Evolutionary conservation across 2,888 invertebrate genomes (phyloP).

Genomic region (Boloria euphrosyne): DNA sequence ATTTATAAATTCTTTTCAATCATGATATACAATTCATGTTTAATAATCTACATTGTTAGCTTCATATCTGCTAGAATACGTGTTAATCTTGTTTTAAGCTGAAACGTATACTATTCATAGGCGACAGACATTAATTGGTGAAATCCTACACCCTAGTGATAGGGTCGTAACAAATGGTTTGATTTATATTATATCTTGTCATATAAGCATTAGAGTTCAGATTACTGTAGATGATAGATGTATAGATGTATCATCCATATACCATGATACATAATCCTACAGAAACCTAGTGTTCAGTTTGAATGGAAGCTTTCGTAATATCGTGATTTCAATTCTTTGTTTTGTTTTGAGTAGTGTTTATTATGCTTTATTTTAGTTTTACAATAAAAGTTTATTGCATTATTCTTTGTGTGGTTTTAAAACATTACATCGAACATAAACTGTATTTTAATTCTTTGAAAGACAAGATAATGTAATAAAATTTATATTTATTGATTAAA

Average conservation of each 20-base stretch:
- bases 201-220: not conserved
- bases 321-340: constrained; percentile 1
- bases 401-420: too few relatives aligned
- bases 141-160: constrained; percentile 3
- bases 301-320: not conserved
- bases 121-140: constrained; percentile 21
- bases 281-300: not conserved
- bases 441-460: too few relatives aligned
- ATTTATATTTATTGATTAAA: too few relatives aligned
- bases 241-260: not conserved
- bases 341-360: not conserved
- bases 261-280: not conserved
- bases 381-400: too few relatives aligned
- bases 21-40: too few relatives aligned
- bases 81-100: not conserved
- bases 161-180: not conserved
- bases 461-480: too few relatives aligned
- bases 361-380: not conserved
- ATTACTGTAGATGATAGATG: not conserved
- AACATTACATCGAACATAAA: too few relatives aligned
- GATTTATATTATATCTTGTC: not conserved
- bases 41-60: too few relatives aligned
- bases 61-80: not conserved
- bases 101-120: constrained; percentile 14
- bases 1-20: too few relatives aligned